These are phyloP conservation scores for Hylyphantes graminicola DNA, from an alignment of 1,140 invertebrate species.

Conservation along the genomic window DNA sequence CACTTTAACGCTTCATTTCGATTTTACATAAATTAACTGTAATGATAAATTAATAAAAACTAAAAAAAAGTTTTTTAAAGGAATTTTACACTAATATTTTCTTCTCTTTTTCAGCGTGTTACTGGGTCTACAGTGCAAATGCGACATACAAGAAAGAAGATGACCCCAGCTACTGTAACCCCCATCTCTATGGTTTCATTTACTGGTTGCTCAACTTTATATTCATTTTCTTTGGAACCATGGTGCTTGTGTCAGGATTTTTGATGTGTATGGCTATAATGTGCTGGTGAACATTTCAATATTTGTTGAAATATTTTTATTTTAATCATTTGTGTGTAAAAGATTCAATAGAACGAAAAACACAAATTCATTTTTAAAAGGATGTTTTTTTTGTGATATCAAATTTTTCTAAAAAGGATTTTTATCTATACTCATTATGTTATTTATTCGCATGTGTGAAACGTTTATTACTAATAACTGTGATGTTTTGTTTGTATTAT, in stretches of 20 bases:
- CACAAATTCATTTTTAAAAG: too few species aligned
- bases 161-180: conserved; percentile 4
- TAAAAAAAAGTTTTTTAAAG: too few species aligned
- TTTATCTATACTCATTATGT: too few species aligned
- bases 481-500: too few species aligned
- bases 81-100: not conserved
- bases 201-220: conserved; percentile 52
- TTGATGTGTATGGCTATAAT: conserved; percentile 40
- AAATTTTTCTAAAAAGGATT: too few species aligned
- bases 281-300: conserved; percentile 38
- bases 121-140: conserved; percentile 38
- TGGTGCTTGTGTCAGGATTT: conserved; percentile 25
- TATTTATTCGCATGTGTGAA: too few species aligned
- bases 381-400: too few species aligned
- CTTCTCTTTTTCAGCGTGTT: conserved; percentile 21
- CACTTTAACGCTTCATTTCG: too few species aligned
- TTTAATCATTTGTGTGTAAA: not conserved
- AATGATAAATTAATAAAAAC: too few species aligned
- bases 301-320: not conserved
- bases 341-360: too few species aligned
- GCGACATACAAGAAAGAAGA: not conserved
- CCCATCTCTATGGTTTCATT: conserved; percentile 38
- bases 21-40: too few species aligned
- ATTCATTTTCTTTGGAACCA: conserved; percentile 44
- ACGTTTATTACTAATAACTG: too few species aligned